Conservation (phyloP, 2,797 vertebrate species). For the Ispidina lecontei region DNA sequence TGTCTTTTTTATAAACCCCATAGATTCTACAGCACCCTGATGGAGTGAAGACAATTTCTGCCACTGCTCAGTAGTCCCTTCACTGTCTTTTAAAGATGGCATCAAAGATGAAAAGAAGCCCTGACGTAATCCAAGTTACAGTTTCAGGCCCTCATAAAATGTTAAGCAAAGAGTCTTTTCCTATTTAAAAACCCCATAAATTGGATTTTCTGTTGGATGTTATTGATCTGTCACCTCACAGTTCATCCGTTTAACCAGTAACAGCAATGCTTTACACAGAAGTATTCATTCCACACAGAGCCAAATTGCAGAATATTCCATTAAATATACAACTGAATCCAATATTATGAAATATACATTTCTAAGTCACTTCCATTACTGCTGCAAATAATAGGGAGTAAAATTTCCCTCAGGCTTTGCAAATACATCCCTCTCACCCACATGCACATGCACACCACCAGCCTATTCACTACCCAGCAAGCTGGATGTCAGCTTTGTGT, state of each 20-base stretch:
- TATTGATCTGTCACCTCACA: background rate
- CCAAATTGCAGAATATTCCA: background rate
- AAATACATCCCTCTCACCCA: background rate
- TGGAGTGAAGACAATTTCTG: background rate
- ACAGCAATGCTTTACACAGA: background rate
- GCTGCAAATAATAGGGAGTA: background rate
- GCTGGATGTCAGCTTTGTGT: background rate
- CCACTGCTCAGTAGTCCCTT: background rate
- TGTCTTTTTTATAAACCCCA: background rate
- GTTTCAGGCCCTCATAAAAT: background rate
- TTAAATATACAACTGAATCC: background rate
- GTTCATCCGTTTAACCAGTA: background rate
- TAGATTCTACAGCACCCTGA: background rate
- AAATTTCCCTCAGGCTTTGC: background rate
- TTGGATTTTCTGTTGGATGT: background rate
- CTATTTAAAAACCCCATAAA: background rate
- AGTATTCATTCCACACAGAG: background rate
- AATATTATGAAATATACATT: background rate
- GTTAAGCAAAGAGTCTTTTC: background rate
- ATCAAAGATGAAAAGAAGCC: background rate
- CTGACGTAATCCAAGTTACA: background rate
- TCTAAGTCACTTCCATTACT: background rate
- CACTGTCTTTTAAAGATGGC: background rate
- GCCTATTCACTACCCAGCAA: background rate
- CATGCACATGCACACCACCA: background rate